These are phyloP conservation scores for Riparia riparia DNA, from an alignment of 2,113 vertebrate genomes.

Conservation along the genomic window DNA sequence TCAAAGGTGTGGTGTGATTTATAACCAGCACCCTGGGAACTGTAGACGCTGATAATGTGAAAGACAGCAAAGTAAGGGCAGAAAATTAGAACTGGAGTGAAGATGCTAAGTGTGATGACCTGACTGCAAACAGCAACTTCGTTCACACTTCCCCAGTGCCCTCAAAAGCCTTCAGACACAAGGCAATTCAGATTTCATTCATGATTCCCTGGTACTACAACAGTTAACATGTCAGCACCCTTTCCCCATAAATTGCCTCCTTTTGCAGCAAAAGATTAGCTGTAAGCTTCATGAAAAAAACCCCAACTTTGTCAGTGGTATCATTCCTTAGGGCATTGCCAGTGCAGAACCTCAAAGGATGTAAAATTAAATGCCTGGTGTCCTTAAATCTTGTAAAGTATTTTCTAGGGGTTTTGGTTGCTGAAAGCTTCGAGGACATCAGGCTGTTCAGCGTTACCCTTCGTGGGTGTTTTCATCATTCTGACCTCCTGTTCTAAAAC, in stretches of 20 bases:
- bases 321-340: background rate
- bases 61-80: background rate
- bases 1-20: slow-evolving; percentile 15
- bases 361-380: background rate
- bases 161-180: background rate
- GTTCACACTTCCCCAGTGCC: background rate
- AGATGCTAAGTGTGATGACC: background rate
- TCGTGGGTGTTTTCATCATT: background rate
- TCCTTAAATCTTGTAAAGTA: background rate
- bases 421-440: background rate
- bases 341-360: background rate
- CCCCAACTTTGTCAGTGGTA: background rate
- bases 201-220: background rate
- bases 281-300: background rate
- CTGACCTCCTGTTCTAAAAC: background rate
- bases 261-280: background rate
- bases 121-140: background rate
- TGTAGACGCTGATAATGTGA: background rate
- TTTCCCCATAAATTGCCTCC: background rate
- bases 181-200: background rate
- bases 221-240: background rate
- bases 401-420: background rate
- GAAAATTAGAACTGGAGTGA: background rate
- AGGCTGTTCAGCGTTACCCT: background rate
- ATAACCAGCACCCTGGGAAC: background rate